A percentile compares a stretch with the other conserved stretches of the same genome.
Conservation (phyloP, 2,113 vertebrate species). For the Eulacestoma nigropectus region DNA sequence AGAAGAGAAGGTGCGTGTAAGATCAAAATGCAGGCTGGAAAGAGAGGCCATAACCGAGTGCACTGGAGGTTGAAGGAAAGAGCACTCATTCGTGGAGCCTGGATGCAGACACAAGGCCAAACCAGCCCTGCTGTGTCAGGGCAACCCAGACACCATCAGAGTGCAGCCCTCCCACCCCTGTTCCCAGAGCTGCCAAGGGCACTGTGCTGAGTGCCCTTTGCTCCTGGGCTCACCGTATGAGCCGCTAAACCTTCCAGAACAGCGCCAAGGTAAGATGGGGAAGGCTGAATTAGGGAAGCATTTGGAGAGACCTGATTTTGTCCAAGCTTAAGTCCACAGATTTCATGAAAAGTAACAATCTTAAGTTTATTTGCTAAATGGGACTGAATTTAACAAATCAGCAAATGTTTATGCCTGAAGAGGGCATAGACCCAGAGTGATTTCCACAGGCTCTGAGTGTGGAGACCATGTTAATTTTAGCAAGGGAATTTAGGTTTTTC, state of each 20-base stretch:
- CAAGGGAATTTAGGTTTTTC: background rate
- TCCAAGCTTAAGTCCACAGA: background rate
- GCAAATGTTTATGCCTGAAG: background rate
- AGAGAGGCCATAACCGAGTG: background rate
- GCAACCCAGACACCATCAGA: rapidly evolving
- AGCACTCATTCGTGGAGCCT: background rate
- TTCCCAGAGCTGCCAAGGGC: background rate
- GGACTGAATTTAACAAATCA: background rate
- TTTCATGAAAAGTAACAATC: background rate
- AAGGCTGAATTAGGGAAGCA: background rate
- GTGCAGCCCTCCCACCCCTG: rapidly evolving
- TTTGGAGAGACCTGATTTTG: background rate
- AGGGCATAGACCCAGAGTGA: background rate
- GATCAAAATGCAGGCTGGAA: background rate
- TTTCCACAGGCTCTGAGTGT: background rate
- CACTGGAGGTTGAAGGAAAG: background rate
- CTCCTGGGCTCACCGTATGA: rapidly evolving
- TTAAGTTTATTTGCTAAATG: background rate
- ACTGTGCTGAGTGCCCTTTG: background rate
- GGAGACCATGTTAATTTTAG: background rate
- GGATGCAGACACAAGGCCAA: background rate
- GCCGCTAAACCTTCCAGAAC: background rate
- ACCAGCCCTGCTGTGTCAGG: background rate
- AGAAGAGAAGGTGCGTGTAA: background rate
- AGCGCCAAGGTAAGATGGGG: rapidly evolving